Evolutionary conservation across 2,797 vertebrate genomes (phyloP).

Genomic region (Babyrousa celebensis): DNA sequence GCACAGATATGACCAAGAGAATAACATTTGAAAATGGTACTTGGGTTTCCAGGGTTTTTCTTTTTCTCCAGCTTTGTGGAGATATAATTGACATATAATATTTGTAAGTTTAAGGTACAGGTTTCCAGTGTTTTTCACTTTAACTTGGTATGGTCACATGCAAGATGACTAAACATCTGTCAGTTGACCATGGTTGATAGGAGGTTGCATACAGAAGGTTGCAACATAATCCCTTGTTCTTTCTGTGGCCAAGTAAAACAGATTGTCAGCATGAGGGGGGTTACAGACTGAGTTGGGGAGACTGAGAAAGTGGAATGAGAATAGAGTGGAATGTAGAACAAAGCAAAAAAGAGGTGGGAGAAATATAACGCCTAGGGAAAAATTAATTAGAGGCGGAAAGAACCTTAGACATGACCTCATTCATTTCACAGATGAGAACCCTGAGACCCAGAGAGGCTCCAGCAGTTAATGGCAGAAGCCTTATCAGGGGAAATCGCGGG

Average conservation of each 20-base stretch:
- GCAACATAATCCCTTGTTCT: background rate
- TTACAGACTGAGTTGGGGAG: background rate
- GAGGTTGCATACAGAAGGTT: background rate
- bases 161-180: background rate
- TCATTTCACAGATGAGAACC: slow-evolving; percentile 39
- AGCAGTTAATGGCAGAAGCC: background rate
- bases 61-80: background rate
- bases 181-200: background rate
- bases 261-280: background rate
- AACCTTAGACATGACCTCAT: background rate
- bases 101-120: background rate
- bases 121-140: slow-evolving; percentile 20
- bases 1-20: background rate
- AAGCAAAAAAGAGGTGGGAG: background rate
- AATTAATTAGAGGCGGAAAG: background rate
- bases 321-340: background rate
- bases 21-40: background rate
- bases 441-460: background rate
- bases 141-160: background rate
- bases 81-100: background rate
- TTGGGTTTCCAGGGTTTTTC: background rate
- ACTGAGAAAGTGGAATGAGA: background rate
- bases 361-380: background rate
- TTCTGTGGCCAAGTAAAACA: background rate
- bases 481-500: background rate